phyloP scores from a whole-genome alignment of 2,888 invertebrate species.

The Epinotia bilunana region DNA sequence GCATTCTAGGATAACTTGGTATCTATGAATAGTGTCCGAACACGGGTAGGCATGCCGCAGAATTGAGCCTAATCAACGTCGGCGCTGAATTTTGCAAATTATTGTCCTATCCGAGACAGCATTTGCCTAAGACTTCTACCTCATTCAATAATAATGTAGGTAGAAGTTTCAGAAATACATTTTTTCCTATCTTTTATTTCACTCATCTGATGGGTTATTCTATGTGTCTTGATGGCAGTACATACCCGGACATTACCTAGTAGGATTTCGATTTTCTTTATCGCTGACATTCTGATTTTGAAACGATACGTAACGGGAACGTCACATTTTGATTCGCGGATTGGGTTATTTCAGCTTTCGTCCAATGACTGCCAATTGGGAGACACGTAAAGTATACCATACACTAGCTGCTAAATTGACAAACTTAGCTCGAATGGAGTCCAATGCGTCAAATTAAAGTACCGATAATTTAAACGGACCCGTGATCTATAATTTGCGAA shows the following conservation, averaged over 20 bases:
- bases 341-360: too few relatives aligned
- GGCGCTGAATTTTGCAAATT: neutral
- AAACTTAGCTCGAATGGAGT: too few relatives aligned
- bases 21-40: constrained; percentile 69
- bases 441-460: too few relatives aligned
- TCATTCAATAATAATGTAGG: too few relatives aligned
- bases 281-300: neutral
- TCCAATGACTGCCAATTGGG: too few relatives aligned
- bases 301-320: neutral
- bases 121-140: neutral
- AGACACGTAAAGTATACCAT: too few relatives aligned
- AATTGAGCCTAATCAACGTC: constrained; percentile 34
- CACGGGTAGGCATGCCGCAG: constrained; percentile 64
- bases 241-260: too few relatives aligned
- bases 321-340: neutral
- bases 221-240: too few relatives aligned
- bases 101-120: neutral
- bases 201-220: neutral
- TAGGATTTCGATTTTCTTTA: neutral
- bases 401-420: too few relatives aligned
- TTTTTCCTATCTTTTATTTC: neutral
- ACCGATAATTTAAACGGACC: too few relatives aligned
- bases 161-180: too few relatives aligned
- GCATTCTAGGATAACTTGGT: constrained; percentile 49
- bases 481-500: too few relatives aligned